Percentiles rank a stretch among this genome's conserved stretches.
Evolutionary conservation across 1,140 invertebrate species (phyloP).

Genomic region (Nilaparvata lugens): DNA sequence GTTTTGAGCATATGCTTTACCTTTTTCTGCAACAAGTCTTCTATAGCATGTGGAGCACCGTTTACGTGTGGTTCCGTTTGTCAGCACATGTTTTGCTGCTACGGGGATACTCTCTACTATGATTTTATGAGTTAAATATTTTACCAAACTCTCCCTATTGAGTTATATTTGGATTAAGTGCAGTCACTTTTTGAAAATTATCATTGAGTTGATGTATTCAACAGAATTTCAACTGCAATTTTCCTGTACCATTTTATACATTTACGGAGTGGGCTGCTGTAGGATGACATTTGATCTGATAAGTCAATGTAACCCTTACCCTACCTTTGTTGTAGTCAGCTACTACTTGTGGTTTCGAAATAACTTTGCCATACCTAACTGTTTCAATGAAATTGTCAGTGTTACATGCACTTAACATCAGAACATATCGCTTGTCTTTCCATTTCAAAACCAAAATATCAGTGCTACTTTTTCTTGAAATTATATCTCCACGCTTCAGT

Average conservation of each 20-base stretch:
- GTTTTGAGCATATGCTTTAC: too few species aligned
- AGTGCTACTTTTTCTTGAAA: background rate
- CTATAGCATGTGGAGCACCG: too few species aligned
- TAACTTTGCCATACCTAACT: slow-evolving; percentile 9
- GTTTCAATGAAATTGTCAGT: background rate
- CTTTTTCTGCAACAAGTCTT: too few species aligned
- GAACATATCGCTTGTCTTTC: background rate
- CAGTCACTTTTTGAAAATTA: too few species aligned
- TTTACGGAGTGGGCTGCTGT: slow-evolving; percentile 30
- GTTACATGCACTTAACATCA: background rate
- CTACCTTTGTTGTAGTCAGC: slow-evolving; percentile 33
- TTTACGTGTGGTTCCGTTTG: too few species aligned
- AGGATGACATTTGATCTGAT: slow-evolving; percentile 33
- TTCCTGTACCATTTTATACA: slow-evolving; percentile 33
- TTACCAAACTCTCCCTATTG: too few species aligned
- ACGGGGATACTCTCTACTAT: too few species aligned
- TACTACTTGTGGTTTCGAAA: slow-evolving; percentile 28
- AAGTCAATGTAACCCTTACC: slow-evolving; percentile 32
- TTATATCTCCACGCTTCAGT: background rate
- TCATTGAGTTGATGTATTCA: too few species aligned
- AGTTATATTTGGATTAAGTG: too few species aligned
- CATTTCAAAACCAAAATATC: background rate
- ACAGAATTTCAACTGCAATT: slow-evolving; percentile 29
- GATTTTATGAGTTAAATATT: too few species aligned
- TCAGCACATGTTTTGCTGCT: too few species aligned